These are phyloP conservation scores for Umimayanthus kanabou DNA, from an alignment of 92 coral and sea anemone species.

Conservation along the genomic window DNA sequence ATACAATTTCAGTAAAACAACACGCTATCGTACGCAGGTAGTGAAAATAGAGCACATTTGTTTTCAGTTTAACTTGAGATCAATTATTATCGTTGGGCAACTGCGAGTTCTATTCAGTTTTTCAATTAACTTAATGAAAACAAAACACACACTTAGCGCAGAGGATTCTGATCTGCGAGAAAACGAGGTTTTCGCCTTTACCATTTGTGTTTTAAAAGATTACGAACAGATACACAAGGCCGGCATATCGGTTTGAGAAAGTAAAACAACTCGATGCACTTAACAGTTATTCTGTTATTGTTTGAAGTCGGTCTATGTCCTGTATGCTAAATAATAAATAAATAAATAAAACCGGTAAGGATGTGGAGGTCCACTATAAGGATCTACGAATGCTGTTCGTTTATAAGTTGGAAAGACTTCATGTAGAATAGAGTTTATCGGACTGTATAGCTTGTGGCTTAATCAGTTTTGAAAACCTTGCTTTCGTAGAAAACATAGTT, in stretches of 20 bases:
- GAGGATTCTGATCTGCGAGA: neutral
- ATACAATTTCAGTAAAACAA: slow-evolving; percentile 12
- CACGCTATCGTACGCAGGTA: neutral
- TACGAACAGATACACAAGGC: neutral
- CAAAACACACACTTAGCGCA: neutral
- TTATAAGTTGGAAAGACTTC: neutral
- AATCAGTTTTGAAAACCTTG: no score
- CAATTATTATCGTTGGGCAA: no score
- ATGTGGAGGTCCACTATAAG: neutral
- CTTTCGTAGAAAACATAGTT: no score
- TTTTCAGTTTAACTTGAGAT: neutral
- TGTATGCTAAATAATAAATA: neutral
- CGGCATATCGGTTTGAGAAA: neutral
- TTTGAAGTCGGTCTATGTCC: neutral
- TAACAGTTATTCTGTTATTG: neutral
- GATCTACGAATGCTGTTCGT: neutral
- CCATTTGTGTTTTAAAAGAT: neutral
- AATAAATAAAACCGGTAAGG: neutral
- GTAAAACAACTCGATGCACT: no score
- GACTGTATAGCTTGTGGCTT: no score
- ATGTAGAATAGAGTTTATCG: neutral
- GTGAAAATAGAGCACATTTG: neutral
- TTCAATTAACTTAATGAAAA: no score
- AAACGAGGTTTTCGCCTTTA: neutral
- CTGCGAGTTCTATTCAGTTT: no score